phyloP scores from a whole-genome alignment of 2,797 vertebrate genomes.

The Ispidina picta region DNA sequence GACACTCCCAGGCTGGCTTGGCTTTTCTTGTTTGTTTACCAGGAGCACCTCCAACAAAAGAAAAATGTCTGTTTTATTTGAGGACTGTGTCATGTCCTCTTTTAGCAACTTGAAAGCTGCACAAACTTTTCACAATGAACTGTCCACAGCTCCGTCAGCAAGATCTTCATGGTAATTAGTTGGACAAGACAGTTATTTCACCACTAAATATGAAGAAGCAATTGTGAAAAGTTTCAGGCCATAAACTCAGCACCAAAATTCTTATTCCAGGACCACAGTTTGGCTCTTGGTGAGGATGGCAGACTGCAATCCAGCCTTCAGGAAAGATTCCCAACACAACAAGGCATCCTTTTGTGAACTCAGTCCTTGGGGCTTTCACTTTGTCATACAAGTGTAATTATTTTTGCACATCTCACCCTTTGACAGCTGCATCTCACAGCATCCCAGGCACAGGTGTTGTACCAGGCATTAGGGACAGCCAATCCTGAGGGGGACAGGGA shows the following conservation, averaged over 20 bases:
- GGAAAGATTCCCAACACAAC: background rate
- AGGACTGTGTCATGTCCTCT: background rate
- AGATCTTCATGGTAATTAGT: background rate
- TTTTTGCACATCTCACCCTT: background rate
- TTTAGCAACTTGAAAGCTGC: background rate
- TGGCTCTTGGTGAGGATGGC: background rate
- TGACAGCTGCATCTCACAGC: background rate
- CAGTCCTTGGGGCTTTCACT: background rate
- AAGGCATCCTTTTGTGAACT: background rate
- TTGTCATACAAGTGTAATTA: conserved; percentile 8
- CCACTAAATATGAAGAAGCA: background rate
- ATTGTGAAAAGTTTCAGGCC: background rate
- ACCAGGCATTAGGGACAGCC: background rate
- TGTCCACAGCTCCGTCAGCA: background rate
- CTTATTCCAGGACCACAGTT: background rate
- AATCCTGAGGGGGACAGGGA: background rate
- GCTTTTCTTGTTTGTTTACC: background rate
- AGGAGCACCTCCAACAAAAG: background rate
- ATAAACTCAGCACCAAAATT: background rate
- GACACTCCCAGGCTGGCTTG: background rate
- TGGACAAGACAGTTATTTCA: background rate
- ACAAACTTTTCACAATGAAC: background rate
- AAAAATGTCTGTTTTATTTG: background rate
- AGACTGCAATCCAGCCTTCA: background rate
- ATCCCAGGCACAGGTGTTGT: background rate